Percentiles rank a stretch among this genome's conserved stretches.
Conservation (phyloP, 1,140 invertebrate genomes). For the Achroia grisella region DNA sequence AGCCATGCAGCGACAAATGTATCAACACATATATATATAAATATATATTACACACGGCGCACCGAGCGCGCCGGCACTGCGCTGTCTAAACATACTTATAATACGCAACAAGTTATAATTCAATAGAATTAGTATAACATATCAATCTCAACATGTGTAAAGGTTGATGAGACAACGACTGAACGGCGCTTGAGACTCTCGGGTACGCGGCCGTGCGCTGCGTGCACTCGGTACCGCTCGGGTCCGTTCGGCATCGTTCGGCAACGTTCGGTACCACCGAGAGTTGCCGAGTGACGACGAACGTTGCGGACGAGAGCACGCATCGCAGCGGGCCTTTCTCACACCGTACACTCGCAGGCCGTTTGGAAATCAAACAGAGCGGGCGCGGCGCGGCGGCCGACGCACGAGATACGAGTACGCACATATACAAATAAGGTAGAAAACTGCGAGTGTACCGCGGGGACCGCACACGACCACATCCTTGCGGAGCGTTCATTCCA, state of each 20-base stretch:
- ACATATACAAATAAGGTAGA: constrained; percentile 4
- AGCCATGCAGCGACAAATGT: constrained; percentile 53
- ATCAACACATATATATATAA: too few species aligned
- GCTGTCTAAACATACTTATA: constrained; percentile 49
- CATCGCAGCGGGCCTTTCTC: constrained; percentile 6
- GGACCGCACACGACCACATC: constrained; percentile 26
- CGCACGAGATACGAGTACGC: too few species aligned
- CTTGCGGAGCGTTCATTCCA: constrained; percentile 22
- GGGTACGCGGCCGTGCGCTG: constrained; percentile 3
- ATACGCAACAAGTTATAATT: constrained; percentile 73
- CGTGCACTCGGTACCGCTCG: constrained; percentile 3
- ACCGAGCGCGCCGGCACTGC: constrained; percentile 25
- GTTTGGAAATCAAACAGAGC: not conserved
- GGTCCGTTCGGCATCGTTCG: too few species aligned
- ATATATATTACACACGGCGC: constrained; percentile 34
- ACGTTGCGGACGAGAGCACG: not conserved
- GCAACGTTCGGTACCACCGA: too few species aligned
- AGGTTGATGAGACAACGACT: constrained; percentile 61
- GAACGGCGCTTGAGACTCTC: constrained; percentile 27
- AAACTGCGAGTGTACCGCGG: constrained; percentile 20
- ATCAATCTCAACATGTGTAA: constrained; percentile 73
- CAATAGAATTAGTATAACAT: constrained; percentile 73
- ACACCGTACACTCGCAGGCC: constrained; percentile 8
- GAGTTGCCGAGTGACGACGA: constrained; percentile 4
- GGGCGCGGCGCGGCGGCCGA: too few species aligned